Conservation (phyloP, 2,797 vertebrate species). For the Gymnopithys bicolor region DNA sequence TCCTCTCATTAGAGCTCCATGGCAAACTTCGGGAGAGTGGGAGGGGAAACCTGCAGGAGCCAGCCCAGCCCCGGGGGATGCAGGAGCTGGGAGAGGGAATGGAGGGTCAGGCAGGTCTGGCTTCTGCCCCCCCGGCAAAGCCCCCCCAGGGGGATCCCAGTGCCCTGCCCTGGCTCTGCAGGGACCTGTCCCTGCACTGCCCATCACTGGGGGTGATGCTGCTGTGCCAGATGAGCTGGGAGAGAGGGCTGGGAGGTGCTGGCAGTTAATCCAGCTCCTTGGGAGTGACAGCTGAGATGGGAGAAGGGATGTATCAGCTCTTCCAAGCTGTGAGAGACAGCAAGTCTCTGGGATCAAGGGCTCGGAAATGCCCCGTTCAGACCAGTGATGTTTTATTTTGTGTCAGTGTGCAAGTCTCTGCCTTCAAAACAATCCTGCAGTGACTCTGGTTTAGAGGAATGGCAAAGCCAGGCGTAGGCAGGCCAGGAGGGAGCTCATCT, state of each 20-base stretch:
- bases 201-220: accelerated
- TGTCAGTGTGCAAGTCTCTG: neutral
- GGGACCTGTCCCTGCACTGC: accelerated
- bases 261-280: neutral
- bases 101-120: neutral
- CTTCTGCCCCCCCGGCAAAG: neutral
- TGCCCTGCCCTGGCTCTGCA: neutral
- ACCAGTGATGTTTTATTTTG: neutral
- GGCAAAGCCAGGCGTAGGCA: neutral
- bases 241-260: neutral
- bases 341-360: neutral
- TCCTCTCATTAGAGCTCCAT: neutral
- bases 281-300: neutral
- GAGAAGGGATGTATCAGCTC: neutral
- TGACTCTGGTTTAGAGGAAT: accelerated
- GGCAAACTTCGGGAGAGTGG: neutral
- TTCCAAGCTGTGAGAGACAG: neutral
- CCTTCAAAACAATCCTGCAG: neutral
- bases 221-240: accelerated
- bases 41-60: neutral
- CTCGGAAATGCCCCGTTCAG: neutral
- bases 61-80: accelerated
- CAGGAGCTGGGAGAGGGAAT: accelerated
- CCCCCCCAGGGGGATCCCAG: accelerated
- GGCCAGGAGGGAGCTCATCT: neutral